phyloP scores from a whole-genome alignment of 2,797 vertebrate genomes.

The Chaunax sp. region DNA sequence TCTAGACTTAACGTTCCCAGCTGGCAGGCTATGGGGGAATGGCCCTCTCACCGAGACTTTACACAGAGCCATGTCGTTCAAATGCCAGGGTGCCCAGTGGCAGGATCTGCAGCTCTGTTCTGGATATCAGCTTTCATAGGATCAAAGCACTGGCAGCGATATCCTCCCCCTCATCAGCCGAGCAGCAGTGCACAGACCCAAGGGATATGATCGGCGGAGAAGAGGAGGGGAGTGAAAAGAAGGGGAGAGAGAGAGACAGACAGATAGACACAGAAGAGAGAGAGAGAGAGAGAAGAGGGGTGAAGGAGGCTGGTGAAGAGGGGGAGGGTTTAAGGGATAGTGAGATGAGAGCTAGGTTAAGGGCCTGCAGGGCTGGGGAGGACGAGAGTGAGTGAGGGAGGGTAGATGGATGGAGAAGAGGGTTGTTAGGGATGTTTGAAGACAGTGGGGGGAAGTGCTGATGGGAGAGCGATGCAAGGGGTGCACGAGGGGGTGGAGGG shows the following conservation, averaged over 20 bases:
- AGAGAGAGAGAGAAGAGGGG: constrained; percentile 15
- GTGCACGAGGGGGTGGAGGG: constrained; percentile 8
- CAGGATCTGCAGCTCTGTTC: constrained; percentile 76
- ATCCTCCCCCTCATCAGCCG: constrained; percentile 77
- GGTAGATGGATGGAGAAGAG: constrained; percentile 65
- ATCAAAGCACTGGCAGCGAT: constrained; percentile 84
- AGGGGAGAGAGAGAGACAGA: constrained; percentile 25
- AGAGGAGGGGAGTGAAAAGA: constrained; percentile 49
- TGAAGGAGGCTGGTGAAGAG: constrained; percentile 51
- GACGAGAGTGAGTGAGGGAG: constrained; percentile 64
- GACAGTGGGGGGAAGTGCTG: constrained; percentile 70
- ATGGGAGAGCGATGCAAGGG: constrained; percentile 57
- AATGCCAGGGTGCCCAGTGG: constrained; percentile 80
- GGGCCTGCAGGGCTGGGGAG: constrained; percentile 77
- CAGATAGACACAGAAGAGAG: constrained; percentile 14
- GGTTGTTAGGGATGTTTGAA: constrained; percentile 81
- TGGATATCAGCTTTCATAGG: constrained; percentile 81
- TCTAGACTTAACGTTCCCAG: constrained; percentile 75
- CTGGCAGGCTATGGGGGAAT: constrained; percentile 68
- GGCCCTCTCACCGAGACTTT: constrained; percentile 71
- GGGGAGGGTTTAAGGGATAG: constrained; percentile 68
- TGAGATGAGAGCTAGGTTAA: constrained; percentile 76
- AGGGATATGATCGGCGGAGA: constrained; percentile 73
- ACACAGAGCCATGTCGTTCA: constrained; percentile 72
- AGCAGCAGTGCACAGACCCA: constrained; percentile 73